Evolutionary conservation across 2,797 vertebrate species (phyloP).

Genomic region (Platalea minor): DNA sequence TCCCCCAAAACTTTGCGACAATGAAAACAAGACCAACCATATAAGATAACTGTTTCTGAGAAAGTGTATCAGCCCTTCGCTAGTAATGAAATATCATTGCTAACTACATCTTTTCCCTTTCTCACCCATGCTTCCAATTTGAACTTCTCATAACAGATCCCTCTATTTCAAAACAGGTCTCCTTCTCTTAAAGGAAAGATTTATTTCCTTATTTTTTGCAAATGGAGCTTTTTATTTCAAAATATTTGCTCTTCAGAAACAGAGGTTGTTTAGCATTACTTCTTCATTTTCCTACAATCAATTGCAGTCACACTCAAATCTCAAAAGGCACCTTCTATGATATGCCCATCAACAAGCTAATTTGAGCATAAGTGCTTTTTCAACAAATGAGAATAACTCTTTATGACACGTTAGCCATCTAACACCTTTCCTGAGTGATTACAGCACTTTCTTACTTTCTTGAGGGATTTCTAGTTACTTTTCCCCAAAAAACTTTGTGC

Average conservation of each 20-base stretch:
- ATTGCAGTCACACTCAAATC: neutral
- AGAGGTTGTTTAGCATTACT: neutral
- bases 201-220: neutral
- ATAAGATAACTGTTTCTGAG: neutral
- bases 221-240: neutral
- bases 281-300: constrained; percentile 1
- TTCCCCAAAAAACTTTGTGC: neutral
- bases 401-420: neutral
- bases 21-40: neutral
- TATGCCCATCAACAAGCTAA: constrained; percentile 1
- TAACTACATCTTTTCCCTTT: neutral
- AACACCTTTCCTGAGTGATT: neutral
- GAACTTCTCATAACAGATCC: neutral
- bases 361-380: constrained; percentile 10
- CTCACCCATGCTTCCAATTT: neutral
- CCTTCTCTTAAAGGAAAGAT: neutral
- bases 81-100: neutral
- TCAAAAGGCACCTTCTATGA: constrained; percentile 3
- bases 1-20: neutral
- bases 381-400: neutral
- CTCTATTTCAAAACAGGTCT: neutral
- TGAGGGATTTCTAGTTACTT: neutral
- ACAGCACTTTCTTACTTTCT: neutral
- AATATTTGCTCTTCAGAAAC: constrained; percentile 11
- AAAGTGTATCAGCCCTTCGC: neutral